Conservation (phyloP, 2,113 vertebrate genomes). For the Agapornis roseicollis region DNA sequence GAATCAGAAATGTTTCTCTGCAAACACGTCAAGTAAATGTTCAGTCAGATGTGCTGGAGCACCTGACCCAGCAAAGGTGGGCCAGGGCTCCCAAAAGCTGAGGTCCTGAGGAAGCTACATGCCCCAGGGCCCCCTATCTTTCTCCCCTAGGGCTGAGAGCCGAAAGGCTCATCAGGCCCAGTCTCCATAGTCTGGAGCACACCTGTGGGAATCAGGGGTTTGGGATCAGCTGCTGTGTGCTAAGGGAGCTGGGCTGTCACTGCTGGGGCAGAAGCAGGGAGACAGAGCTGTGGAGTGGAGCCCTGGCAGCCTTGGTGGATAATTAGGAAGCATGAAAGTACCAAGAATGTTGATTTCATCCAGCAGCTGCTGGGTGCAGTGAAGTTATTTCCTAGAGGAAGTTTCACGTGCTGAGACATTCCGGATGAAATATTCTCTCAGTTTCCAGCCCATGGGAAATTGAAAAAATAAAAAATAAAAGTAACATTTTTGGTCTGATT, state of each 20-base stretch:
- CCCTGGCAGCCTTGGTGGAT: neutral
- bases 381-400: constrained; percentile 43
- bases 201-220: neutral
- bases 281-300: neutral
- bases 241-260: neutral
- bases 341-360: neutral
- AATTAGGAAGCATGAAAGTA: neutral
- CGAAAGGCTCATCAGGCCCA: fast-evolving
- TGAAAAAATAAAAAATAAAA: neutral
- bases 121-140: neutral
- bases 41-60: neutral
- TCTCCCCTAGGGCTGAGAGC: neutral
- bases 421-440: neutral
- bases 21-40: neutral
- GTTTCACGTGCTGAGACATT: neutral
- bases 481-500: neutral
- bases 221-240: neutral
- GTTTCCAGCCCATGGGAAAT: constrained; percentile 2
- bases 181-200: neutral
- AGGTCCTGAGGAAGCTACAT: neutral
- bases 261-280: neutral
- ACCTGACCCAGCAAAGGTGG: neutral
- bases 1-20: neutral
- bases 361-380: constrained; percentile 9
- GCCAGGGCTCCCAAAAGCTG: neutral